Percentiles rank a stretch among this genome's conserved stretches.
Evolutionary conservation across 2,797 vertebrate genomes (phyloP).

Genomic region (Acrossocheilus wenchowensis): DNA sequence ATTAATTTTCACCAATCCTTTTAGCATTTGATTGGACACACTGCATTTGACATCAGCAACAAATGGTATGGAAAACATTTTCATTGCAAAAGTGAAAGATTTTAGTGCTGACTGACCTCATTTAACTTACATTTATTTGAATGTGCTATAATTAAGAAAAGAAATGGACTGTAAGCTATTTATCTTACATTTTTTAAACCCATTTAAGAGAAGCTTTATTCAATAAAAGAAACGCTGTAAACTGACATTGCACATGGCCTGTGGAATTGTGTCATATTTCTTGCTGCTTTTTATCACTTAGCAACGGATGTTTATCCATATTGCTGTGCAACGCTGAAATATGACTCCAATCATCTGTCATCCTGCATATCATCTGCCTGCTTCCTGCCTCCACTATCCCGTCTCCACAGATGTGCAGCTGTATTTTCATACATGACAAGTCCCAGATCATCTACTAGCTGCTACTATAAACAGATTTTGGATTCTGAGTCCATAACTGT

Average conservation of each 20-base stretch:
- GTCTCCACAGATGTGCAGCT: conserved; percentile 7
- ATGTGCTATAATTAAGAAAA: neutral
- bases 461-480: neutral
- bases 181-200: neutral
- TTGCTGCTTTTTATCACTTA: conserved; percentile 35
- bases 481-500: neutral
- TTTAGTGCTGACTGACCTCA: neutral
- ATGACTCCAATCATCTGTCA: conserved; percentile 29
- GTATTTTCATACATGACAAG: conserved; percentile 24
- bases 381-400: conserved; percentile 21
- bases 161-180: neutral
- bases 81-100: neutral
- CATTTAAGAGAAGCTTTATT: neutral
- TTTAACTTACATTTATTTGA: neutral
- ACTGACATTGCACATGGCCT: neutral
- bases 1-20: neutral
- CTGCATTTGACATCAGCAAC: neutral
- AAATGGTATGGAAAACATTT: neutral
- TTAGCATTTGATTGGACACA: neutral
- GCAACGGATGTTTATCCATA: conserved; percentile 49
- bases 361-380: conserved; percentile 27
- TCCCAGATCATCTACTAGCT: conserved; percentile 6
- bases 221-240: neutral
- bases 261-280: conserved; percentile 5
- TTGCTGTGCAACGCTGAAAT: conserved; percentile 40